Percentiles rank a stretch among this genome's conserved stretches.
Conservation (phyloP, 2,113 vertebrate species). For the Megaptera novaeangliae region DNA sequence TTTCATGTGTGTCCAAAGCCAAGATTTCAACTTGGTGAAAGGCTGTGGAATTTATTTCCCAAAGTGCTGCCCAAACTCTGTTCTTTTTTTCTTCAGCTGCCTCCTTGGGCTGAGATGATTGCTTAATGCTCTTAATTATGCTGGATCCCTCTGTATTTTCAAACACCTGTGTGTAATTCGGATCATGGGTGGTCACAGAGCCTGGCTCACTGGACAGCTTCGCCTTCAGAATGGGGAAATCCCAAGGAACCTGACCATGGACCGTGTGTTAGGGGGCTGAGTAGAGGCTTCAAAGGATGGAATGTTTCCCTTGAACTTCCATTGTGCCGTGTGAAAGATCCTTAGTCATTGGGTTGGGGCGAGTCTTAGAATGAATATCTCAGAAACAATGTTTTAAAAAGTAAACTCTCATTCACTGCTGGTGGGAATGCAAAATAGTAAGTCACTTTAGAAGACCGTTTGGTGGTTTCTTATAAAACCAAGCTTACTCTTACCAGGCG, state of each 20-base stretch:
- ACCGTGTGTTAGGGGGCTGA: background rate
- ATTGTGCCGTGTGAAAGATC: background rate
- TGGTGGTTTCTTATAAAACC: background rate
- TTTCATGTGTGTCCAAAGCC: slow-evolving; percentile 66
- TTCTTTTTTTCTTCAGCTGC: slow-evolving; percentile 46
- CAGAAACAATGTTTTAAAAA: background rate
- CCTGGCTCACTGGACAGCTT: background rate
- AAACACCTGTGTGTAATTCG: slow-evolving; percentile 58
- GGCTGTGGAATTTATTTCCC: slow-evolving; percentile 70
- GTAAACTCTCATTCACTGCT: background rate
- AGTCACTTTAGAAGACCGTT: background rate
- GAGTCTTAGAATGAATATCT: background rate
- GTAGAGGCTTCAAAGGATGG: background rate
- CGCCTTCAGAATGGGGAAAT: background rate
- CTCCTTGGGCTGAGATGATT: slow-evolving; percentile 59
- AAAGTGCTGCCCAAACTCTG: slow-evolving; percentile 18
- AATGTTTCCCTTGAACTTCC: background rate
- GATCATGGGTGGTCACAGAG: slow-evolving; percentile 60
- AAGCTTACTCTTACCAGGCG: background rate
- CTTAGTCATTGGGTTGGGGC: background rate
- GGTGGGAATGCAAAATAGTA: background rate
- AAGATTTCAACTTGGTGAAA: slow-evolving; percentile 72
- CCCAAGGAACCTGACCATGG: background rate
- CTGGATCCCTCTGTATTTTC: slow-evolving; percentile 42
- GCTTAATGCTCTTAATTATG: slow-evolving; percentile 60